phyloP scores from a whole-genome alignment of 2,113 vertebrate genomes.

The Nesoenas mayeri region DNA sequence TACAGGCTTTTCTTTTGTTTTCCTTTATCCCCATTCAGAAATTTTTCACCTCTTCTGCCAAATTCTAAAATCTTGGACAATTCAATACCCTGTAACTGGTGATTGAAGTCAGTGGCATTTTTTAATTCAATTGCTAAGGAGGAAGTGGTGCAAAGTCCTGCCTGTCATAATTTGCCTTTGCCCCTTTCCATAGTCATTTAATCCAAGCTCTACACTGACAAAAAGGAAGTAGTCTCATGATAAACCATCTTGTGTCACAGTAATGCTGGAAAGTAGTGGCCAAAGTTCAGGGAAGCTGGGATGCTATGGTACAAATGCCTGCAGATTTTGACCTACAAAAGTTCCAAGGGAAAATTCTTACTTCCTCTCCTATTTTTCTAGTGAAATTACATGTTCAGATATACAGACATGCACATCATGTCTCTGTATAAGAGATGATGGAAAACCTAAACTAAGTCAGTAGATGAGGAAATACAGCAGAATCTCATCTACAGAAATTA shows the following conservation, averaged over 20 bases:
- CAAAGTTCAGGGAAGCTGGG: neutral
- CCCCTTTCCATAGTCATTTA: neutral
- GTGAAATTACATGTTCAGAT: neutral
- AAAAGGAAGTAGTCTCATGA: neutral
- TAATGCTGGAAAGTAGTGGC: neutral
- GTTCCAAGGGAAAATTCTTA: neutral
- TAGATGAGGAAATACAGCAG: neutral
- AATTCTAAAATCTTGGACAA: neutral
- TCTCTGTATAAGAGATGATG: neutral
- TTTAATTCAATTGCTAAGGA: neutral
- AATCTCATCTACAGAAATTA: neutral
- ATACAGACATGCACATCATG: neutral
- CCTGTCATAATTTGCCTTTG: neutral
- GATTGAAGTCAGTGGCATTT: conserved; percentile 33
- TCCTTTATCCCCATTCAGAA: conserved; percentile 45
- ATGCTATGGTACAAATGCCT: neutral
- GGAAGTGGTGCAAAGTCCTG: neutral
- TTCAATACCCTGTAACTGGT: neutral
- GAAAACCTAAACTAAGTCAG: neutral
- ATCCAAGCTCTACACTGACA: neutral
- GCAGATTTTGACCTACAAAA: neutral
- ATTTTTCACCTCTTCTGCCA: conserved; percentile 8
- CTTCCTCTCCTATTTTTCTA: neutral
- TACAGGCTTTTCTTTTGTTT: conserved; percentile 43
- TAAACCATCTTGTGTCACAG: neutral